Evolutionary conservation across 2,888 invertebrate genomes (phyloP), one percentile per base, ranked within the genome.

Genomic region (Drosophila subquinaria): DNA sequence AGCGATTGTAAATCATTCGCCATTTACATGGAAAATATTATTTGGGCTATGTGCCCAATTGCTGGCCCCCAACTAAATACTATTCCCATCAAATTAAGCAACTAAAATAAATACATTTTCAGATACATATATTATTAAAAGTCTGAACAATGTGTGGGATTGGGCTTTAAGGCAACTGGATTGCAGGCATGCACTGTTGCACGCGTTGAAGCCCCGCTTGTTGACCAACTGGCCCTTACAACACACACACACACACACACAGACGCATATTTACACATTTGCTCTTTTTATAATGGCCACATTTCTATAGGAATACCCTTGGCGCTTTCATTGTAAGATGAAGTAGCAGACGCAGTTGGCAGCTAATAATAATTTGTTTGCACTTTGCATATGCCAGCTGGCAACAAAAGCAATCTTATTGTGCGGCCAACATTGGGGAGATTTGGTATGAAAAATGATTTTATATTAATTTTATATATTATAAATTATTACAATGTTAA

Each of bases 351-450:
- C 87, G 65, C 85, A 69, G 85, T 88, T 84, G 84, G 85, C 84
- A 88, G 84, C 84, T 84, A 88, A 88, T 88, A 84, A 84, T 85
- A 85, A 84, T 84, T 88, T 84, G 84, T 88, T 84, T 84, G 85
- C 85, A 82, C 79, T 88, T 85, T 88, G 88, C 84, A 84, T 88
- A 81, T 79, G 82, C 88, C 85, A 84, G 80, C 73, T 81, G 88
- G 81, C 40, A 69, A 23, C 69, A 63, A 68, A 63, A 42, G 48
- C 69, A 56, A 73, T 50, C 35, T 51, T 30, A 73, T 51, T 73
- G 51, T 77, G 64, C 30, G 27, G 10, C n/a, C 27, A 48, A n/a
- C 15, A 36, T 20, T 11, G 33, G 23, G 10, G 23, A 17, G 48
- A 36, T 27, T 23, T 33, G 20, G 3, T 8, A 11, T 9, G 6